Conservation (phyloP, 2,888 invertebrate genomes). For the Nomada fabriciana region DNA sequence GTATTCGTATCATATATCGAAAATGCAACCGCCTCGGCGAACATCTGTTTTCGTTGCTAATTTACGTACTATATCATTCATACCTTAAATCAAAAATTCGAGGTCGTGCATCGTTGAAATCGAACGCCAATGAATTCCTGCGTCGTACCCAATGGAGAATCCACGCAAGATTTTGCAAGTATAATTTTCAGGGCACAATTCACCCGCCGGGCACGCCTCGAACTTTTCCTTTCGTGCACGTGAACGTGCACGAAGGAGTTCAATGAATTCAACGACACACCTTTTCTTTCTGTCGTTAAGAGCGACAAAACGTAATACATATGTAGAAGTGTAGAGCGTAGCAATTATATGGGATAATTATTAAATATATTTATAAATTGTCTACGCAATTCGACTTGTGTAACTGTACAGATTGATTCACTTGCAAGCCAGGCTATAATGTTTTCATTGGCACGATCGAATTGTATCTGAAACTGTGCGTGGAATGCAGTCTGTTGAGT, state of each 20-base stretch:
- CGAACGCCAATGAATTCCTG: not conserved
- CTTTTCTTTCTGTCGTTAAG: slow-evolving; percentile 30
- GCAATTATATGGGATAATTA: slow-evolving; percentile 68
- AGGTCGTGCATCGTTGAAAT: not conserved
- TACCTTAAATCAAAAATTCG: not conserved
- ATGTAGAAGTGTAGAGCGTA: slow-evolving; percentile 45
- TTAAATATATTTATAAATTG: slow-evolving; percentile 46
- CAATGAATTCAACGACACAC: slow-evolving; percentile 53
- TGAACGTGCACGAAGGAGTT: slow-evolving; percentile 30
- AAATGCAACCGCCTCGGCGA: not conserved
- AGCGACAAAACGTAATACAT: no score
- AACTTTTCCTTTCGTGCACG: slow-evolving; percentile 57
- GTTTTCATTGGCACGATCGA: slow-evolving; percentile 10
- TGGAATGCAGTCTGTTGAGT: slow-evolving; percentile 26
- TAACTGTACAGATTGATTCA: slow-evolving; percentile 19
- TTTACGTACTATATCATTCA: not conserved
- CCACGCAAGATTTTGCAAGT: not conserved
- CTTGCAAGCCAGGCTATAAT: slow-evolving; percentile 10
- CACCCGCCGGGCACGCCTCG: not conserved
- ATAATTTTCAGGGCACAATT: slow-evolving; percentile 19
- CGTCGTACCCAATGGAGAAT: not conserved
- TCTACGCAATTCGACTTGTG: slow-evolving; percentile 3
- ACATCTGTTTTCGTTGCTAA: not conserved
- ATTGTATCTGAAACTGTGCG: slow-evolving; percentile 24
- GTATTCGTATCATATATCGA: slow-evolving; percentile 42